phyloP scores from a whole-genome alignment of 2,888 invertebrate species.

The Morinoia aosen region DNA sequence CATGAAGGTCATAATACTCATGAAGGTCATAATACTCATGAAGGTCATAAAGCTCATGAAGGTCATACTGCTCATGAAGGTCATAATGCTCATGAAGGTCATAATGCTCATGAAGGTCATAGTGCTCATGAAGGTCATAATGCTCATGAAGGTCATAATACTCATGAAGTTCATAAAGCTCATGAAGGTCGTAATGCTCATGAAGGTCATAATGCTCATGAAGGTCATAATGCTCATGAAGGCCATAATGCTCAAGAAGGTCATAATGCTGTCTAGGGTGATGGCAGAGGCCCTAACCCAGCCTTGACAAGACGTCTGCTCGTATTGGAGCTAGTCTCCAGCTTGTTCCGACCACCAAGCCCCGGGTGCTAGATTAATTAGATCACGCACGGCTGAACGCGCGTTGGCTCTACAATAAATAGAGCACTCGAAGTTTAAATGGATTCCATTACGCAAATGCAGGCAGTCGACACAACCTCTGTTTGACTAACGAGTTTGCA shows the following conservation, averaged over 20 bases:
- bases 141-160: background rate
- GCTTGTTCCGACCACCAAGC: background rate
- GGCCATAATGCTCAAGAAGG: background rate
- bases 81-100: too few species aligned
- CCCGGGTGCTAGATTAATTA: background rate
- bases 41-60: too few species aligned
- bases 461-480: background rate
- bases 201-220: background rate
- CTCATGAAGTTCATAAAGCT: background rate
- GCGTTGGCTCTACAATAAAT: background rate
- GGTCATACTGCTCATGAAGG: too few species aligned
- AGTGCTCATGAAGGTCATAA: background rate
- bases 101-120: background rate
- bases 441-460: background rate
- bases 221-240: background rate
- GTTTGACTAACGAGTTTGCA: background rate
- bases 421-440: background rate
- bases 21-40: too few species aligned
- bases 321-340: background rate
- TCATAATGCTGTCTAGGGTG: background rate
- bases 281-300: background rate
- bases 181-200: background rate
- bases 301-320: background rate
- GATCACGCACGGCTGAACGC: background rate
- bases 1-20: too few species aligned